Evolutionary conservation across 2,888 invertebrate genomes (phyloP).

Genomic region (Ichneumoninae sp.): DNA sequence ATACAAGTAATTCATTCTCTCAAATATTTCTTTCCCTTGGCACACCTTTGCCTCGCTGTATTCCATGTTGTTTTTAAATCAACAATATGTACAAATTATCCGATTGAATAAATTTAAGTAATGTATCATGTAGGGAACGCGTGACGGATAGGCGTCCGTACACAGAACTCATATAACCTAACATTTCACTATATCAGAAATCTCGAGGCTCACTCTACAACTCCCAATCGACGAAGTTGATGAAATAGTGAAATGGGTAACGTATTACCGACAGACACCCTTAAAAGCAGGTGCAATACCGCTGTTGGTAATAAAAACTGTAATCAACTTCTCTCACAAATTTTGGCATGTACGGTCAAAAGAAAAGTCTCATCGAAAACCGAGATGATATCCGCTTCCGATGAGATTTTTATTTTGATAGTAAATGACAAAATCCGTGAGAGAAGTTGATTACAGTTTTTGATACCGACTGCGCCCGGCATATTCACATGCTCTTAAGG

Average conservation of each 20-base stretch:
- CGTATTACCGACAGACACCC: background rate
- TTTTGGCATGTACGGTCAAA: too few relatives aligned
- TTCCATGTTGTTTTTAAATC: constrained; percentile 34
- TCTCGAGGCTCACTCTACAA: background rate
- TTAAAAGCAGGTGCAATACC: too few relatives aligned
- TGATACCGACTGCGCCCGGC: too few relatives aligned
- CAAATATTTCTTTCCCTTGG: constrained; percentile 88
- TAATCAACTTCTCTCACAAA: too few relatives aligned
- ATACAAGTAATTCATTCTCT: constrained; percentile 89
- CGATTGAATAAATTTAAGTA: background rate
- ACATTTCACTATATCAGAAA: background rate
- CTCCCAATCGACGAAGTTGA: background rate
- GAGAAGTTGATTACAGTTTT: too few relatives aligned
- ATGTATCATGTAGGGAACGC: background rate
- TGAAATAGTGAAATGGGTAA: background rate
- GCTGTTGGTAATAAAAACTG: too few relatives aligned
- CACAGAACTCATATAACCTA: background rate
- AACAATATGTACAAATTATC: background rate
- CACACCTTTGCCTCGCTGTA: constrained; percentile 84
- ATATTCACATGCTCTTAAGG: too few relatives aligned
- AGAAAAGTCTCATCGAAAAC: too few relatives aligned
- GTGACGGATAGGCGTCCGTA: background rate
- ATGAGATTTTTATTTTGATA: too few relatives aligned
- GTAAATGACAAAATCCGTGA: too few relatives aligned
- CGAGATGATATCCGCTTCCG: too few relatives aligned